Evolutionary conservation across 2,888 invertebrate species (phyloP).

Genomic region (Tridacna crocea): DNA sequence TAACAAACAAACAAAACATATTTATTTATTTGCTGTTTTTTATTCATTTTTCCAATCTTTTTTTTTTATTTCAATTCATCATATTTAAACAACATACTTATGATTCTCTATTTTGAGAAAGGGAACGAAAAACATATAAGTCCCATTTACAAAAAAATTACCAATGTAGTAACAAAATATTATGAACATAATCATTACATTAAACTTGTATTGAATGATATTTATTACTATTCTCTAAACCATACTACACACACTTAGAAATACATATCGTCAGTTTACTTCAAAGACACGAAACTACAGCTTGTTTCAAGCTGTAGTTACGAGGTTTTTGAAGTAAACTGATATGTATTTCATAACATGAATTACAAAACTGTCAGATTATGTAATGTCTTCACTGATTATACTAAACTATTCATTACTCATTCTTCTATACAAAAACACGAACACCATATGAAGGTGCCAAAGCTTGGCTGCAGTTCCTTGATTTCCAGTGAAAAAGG

Average conservation of each 20-base stretch:
- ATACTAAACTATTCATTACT: too few species aligned
- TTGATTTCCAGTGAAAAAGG: too few species aligned
- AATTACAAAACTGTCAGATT: too few species aligned
- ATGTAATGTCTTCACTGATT: too few species aligned
- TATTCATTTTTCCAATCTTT: background rate
- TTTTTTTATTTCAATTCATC: slow-evolving; percentile 13
- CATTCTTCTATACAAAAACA: too few species aligned
- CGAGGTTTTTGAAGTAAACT: too few species aligned
- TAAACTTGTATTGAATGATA: background rate
- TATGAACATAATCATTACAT: background rate
- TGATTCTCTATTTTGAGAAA: slow-evolving; percentile 19
- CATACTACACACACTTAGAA: background rate
- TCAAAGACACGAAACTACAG: too few species aligned
- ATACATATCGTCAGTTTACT: too few species aligned
- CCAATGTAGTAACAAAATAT: slow-evolving; percentile 17
- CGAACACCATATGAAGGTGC: too few species aligned
- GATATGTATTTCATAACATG: background rate
- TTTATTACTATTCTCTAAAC: background rate
- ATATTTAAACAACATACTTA: slow-evolving; percentile 19
- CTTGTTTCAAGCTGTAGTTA: too few species aligned
- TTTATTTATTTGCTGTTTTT: slow-evolving; percentile 1
- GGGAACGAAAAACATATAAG: slow-evolving; percentile 3
- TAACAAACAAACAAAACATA: background rate
- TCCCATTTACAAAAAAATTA: background rate
- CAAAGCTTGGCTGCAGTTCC: too few species aligned